Base-by-base conservation (phyloP, 1,140 invertebrate species). In the Drosophila lini region DNA sequence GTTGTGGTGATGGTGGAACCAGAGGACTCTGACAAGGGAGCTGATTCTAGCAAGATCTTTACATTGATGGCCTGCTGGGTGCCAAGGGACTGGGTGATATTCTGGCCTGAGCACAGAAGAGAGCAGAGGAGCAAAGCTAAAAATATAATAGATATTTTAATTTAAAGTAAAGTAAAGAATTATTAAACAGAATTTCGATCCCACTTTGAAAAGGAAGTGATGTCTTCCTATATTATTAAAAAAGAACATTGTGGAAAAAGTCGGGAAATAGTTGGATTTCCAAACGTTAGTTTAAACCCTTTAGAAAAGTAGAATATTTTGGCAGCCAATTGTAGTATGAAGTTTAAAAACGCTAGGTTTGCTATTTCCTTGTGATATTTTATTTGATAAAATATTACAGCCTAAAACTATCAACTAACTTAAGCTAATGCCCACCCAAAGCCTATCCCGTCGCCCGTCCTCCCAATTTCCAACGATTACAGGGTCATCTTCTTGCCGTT, bases 301-400 rank as follows among this genome's bases (percentile, higher is more conserved):
- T 5, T 45, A 0, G n/a, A 61, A 44, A 9, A 13, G 19, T 9
- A 9, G 8, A 40, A 15, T 3, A 11, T 58, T 25, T 31, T 15
- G 42, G 31, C 10, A 19, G 1, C 9, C 3, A 42, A 10, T 10
- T 11, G 3, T 4, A 5, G 3, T 10, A 31, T 3, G 3, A 1
- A 7, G 25, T 19, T 28, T n/a, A 22, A 41, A 11, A 59, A 10
- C n/a, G 28, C 19, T 4, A 2, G 11, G n/a, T 25, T 34, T 60
- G 15, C 19, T 8, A 60, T 63, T 42, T 61, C 5, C 16, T 19
- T 80, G 84, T 56, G 59, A 84, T 75, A 88, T 89, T 89, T 89
- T 89, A 89, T 89, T 89, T 69, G 59, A 89, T 89, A 79, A 80
- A 89, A 81, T 64, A 79, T 89, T 84, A 84, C 70, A 81, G 19